Evolutionary conservation across 2,888 invertebrate genomes (phyloP).

Genomic region (Vanessa cardui): DNA sequence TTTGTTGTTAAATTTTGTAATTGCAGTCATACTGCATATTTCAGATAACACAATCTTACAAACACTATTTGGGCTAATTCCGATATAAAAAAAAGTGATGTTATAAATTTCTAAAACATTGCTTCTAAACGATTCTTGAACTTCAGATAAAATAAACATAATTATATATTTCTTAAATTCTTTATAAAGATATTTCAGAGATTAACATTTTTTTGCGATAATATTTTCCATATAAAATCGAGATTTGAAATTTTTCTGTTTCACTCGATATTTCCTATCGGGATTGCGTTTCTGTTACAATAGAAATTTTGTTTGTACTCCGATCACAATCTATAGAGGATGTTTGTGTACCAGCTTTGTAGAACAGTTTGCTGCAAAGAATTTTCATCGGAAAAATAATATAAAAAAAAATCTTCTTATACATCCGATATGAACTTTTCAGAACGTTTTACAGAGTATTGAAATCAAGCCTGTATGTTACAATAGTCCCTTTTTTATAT

Average conservation of each 20-base stretch:
- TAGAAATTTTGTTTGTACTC: constrained; percentile 29
- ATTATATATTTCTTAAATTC: not conserved
- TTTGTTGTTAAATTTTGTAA: too few relatives aligned
- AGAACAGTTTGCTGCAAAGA: constrained; percentile 18
- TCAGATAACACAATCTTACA: too few relatives aligned
- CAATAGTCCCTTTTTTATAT: too few relatives aligned
- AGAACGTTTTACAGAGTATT: not conserved
- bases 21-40: too few relatives aligned
- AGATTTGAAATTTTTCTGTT: constrained; percentile 25
- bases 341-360: constrained; percentile 16
- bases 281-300: constrained; percentile 21
- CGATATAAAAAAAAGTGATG: too few relatives aligned
- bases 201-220: constrained; percentile 26
- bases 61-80: too few relatives aligned
- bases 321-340: constrained; percentile 31
- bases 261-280: constrained; percentile 21
- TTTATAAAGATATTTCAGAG: not conserved
- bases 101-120: too few relatives aligned
- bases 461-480: not conserved
- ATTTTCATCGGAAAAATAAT: constrained; percentile 5
- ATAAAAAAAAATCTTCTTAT: not conserved
- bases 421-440: not conserved
- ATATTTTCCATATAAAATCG: constrained; percentile 12
- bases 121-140: too few relatives aligned
- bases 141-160: too few relatives aligned